Base-by-base conservation (phyloP, 2,113 vertebrate genomes). In the Trichechus manatus region DNA sequence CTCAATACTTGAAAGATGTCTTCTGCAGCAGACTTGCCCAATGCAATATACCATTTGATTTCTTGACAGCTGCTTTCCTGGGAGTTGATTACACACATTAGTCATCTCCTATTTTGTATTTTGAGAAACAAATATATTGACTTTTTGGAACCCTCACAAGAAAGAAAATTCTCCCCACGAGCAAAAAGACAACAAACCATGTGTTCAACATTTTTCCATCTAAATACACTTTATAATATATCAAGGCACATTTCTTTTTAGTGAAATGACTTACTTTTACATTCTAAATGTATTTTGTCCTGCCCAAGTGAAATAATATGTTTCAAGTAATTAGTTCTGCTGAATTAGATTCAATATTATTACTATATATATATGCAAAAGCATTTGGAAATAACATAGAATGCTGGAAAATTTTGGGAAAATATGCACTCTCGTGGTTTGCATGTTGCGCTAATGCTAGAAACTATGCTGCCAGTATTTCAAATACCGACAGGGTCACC, bases 271-370 rank as follows among this genome's bases (percentile, higher is more conserved):
- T 89, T 64, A 75, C 6, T 42, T 91, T 82, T 94, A 80, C 84
- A 90, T 96, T 97, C 95, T 31, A 91, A 89, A 83, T 66, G n/a
- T 89, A 59, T 97, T 77, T 0, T 42, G 39, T 92, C 84, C 2
- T 1, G 6, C 9, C 47, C 39, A 77, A 87, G 3, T 50, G n/a
- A 1, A 87, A 85, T 70, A 81, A 68, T 14, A 64, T 31, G 29
- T 93, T 79, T 64, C 22, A 68, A 72, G 83, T 86, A 74, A 89
- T 88, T 95, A 97, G n/a, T 96, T 44, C 81, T 11, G 84, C 11
- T 33, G 39, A 44, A 53, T n/a, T 77, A 93, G 1, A 33, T 11
- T 23, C 11, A 36, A 20, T 78, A 63, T 61, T 56, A 84, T 44
- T 72, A 47, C 68, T 97, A 33, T 36, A 79, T 87, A 79, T 87